Base-by-base conservation (phyloP, 2,797 vertebrate genomes). In the Tachyglossus aculeatus region DNA sequence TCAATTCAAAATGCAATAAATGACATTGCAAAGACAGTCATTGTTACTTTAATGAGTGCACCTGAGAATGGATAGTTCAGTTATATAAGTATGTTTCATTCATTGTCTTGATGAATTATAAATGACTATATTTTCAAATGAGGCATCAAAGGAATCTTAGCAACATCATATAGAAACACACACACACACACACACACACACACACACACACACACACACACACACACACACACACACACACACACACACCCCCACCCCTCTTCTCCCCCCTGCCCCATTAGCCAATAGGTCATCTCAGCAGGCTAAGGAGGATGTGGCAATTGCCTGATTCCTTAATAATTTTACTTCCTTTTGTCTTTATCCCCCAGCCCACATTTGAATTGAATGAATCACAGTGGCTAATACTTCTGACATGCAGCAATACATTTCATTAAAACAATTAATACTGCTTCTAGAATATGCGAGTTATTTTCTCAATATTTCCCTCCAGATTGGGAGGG, bases 91-190 rank as follows among this genome's bases (percentile, higher is more conserved):
- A 72, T 76, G 14, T 68, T 87, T 86, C 75, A 81, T 80, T 82
- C 44, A 78, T 82, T 78, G 33, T 50, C 83, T 59, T 83, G 66
- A 72, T 86, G 73, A 88, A 83, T 80, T 76, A 86, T 77, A 78
- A 40, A 78, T 81, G 25, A n/a, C 31, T 61, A n/a, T 40, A 33
- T 64, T 68, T 54, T 60, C 38, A 61, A 58, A 54, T 60, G 21
- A 11, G 52, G 18, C n/a, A 24, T n/a, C 21, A 29, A 55, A 75
- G 47, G 70, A 76, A 58, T 13, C 60, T 80, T 82, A 83, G 27
- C 52, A 61, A 45, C 13, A 34, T 84, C 67, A 71, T 67, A 82
- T 21, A 68, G n/a, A 77, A 70, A 22, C 55, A 66, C 15, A 47
- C 9, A 36, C 9, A 6, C 0, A 5, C 37, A 62, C 14, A 36